A percentile compares a stretch with the other conserved stretches of the same genome.
Evolutionary conservation across 1,140 invertebrate species (phyloP).

Genomic region (Sitobion miscanthi): DNA sequence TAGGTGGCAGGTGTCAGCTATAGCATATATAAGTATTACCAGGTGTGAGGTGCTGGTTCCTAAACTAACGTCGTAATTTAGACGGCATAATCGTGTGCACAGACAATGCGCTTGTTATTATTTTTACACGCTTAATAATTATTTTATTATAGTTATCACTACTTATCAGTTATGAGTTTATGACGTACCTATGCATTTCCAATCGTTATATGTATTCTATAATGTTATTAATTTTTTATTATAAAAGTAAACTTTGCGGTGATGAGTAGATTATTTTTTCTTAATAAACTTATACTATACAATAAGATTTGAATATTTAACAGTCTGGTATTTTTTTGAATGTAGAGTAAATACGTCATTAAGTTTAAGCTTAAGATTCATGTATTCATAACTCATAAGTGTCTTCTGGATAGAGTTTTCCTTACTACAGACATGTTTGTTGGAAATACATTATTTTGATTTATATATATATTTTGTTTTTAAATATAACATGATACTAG

Average conservation of each 20-base stretch:
- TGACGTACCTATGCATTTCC: background rate
- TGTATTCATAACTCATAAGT: too few relatives aligned
- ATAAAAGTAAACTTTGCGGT: background rate
- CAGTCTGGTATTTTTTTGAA: background rate
- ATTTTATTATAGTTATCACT: background rate
- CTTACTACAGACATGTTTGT: too few relatives aligned
- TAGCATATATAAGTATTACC: background rate
- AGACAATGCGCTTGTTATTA: slow-evolving; percentile 26
- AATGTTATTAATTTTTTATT: background rate
- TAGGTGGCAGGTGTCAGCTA: slow-evolving; percentile 42
- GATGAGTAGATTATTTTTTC: background rate
- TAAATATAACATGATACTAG: background rate
- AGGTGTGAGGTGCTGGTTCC: slow-evolving; percentile 28
- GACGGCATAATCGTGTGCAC: background rate
- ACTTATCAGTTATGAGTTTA: background rate
- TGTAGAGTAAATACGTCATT: background rate
- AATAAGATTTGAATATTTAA: background rate
- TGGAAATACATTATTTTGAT: too few relatives aligned
- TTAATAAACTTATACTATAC: background rate
- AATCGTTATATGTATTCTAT: background rate
- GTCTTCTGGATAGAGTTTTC: too few relatives aligned
- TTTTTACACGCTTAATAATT: background rate
- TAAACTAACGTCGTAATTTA: slow-evolving; percentile 44
- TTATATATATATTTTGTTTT: too few relatives aligned
- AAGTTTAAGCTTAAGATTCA: too few relatives aligned